phyloP scores from a whole-genome alignment of 1,140 invertebrate genomes.

The Pectinophora gossypiella region DNA sequence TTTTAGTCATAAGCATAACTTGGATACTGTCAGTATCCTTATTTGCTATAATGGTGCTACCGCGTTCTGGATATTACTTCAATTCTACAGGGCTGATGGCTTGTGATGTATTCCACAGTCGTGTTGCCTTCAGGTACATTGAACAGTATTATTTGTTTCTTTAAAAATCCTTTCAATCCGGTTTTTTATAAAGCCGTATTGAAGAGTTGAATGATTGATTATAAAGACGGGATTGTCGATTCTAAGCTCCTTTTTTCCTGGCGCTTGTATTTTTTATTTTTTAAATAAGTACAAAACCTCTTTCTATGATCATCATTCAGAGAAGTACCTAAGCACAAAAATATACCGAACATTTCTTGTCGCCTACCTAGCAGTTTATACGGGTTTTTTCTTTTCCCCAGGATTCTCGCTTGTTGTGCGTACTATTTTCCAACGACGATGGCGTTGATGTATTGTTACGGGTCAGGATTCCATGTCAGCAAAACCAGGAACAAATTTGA shows the following conservation, averaged over 20 bases:
- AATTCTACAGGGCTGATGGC: constrained; percentile 88
- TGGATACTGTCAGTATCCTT: constrained; percentile 88
- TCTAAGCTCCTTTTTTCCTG: no score
- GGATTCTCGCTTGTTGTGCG: constrained; percentile 88
- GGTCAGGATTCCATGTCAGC: constrained; percentile 90
- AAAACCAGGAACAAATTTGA: constrained; percentile 82
- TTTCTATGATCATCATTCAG: no score
- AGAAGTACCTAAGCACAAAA: no score
- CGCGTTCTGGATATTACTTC: constrained; percentile 89
- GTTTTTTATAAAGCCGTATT: no score
- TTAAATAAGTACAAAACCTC: no score
- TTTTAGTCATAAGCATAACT: constrained; percentile 86
- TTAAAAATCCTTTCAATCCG: no score
- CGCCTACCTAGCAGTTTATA: no score
- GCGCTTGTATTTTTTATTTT: no score
- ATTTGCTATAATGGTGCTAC: constrained; percentile 86
- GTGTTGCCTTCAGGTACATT: constrained; percentile 80
- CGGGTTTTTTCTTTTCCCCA: constrained; percentile 45
- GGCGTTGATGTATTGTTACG: constrained; percentile 93
- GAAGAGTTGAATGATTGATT: no score
- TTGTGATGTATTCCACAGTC: constrained; percentile 89
- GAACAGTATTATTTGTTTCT: no score
- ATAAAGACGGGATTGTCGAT: no score
- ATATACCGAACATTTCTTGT: no score
- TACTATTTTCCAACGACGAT: constrained; percentile 93